Evolutionary conservation across 2,797 vertebrate species (phyloP), one percentile per base, ranked within the genome.

Genomic region (Crocidura indochinensis): DNA sequence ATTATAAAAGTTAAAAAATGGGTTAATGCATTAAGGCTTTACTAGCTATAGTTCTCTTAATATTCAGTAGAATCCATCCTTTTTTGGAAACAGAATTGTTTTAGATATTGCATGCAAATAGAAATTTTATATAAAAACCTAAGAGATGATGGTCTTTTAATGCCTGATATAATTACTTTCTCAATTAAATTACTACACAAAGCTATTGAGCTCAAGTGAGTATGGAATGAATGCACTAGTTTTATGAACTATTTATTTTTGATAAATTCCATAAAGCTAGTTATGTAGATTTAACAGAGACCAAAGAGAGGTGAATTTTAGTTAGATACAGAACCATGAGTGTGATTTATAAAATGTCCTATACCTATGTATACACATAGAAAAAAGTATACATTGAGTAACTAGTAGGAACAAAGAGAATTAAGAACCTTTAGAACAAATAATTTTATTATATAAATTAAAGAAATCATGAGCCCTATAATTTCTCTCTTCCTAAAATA

Each of bases 351-450:
- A 44, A 47, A 22, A 38, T 29, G 24, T 15, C 12, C 51, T 27
- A 10, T 0, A 0, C 14, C 15, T 29, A 8, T 44, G 4, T 44
- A 60, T 56, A 65, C 20, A 17, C 17, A 0, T 0, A 10, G 53
- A 82, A 72, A 83, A 83, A 46, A 2, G 44, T 60, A 24, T 26
- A 19, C 19, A 8, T 22, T 7, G 27, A 8, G 71, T 8, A n/a
- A 2, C 14, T 9, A 26, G 65, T 19, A 7, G 6, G 7, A 24
- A 53, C 38, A 14, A 0, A 7, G n/a, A 9, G 68, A 51, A 10
- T 10, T 24, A 11, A 7, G 15, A 44, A 6, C 77, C 53, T 90
- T 38, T 62, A 29, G 62, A 38, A 27, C 10, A 47, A 64, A 17
- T 11, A 7, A n/a, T 80, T 78, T 79, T 76, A 7, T 38, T 73